Conservation (phyloP, 2,113 vertebrate species). For the Pithys albifrons region DNA sequence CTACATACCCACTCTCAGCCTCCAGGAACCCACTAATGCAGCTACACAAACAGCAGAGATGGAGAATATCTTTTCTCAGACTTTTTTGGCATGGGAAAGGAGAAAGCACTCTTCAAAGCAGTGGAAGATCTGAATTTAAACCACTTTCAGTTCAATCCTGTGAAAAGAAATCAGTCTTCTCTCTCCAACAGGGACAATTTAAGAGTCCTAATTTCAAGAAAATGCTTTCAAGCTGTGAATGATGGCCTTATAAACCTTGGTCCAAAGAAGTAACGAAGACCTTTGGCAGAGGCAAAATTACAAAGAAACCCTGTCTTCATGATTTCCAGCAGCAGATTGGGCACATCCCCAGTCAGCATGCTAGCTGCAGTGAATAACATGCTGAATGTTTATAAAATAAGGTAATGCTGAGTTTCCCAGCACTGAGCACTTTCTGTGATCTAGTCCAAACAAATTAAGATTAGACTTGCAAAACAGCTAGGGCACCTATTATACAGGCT, state of each 20-base stretch:
- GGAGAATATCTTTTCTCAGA: background rate
- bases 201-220: slow-evolving; percentile 7
- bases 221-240: background rate
- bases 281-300: background rate
- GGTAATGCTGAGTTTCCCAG: background rate
- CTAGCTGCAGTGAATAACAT: background rate
- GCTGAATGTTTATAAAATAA: slow-evolving; percentile 28
- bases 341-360: background rate
- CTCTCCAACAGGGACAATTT: background rate
- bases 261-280: background rate
- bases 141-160: background rate
- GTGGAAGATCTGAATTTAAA: background rate
- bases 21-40: background rate
- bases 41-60: background rate
- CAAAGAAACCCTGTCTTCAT: slow-evolving; percentile 27
- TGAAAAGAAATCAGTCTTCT: background rate
- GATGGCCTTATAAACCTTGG: background rate
- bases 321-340: background rate
- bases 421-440: slow-evolving; percentile 4
- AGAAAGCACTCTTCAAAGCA: background rate
- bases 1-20: accelerated
- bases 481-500: background rate
- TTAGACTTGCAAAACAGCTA: slow-evolving; percentile 32
- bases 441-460: slow-evolving; percentile 33
- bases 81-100: background rate